Conservation (phyloP, 2,113 vertebrate genomes). For the Platysternon megacephalum region DNA sequence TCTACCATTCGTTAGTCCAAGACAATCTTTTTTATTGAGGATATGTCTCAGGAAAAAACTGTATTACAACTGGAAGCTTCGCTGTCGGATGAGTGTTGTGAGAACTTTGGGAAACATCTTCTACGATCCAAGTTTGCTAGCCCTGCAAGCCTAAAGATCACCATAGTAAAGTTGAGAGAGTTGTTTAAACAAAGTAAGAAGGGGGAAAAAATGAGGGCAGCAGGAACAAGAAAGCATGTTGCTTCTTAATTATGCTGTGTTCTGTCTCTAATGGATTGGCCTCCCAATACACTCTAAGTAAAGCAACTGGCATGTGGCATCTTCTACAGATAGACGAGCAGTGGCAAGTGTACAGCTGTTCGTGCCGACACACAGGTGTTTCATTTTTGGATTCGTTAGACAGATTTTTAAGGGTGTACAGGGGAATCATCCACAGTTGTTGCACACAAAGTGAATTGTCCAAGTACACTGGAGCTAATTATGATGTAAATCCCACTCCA, state of each 20-base stretch:
- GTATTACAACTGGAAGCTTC: constrained; percentile 26
- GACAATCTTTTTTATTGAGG: constrained; percentile 1
- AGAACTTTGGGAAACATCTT: constrained; percentile 40
- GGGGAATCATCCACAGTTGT: constrained; percentile 72
- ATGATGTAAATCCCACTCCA: constrained; percentile 63
- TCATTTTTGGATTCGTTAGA: constrained; percentile 67
- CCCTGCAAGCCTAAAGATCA: constrained; percentile 38
- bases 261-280: constrained; percentile 74
- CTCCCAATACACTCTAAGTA: constrained; percentile 63
- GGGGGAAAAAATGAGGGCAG: constrained; percentile 41
- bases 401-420: constrained; percentile 74
- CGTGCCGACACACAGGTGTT: constrained; percentile 76
- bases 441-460: constrained; percentile 55
- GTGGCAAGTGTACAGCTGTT: constrained; percentile 76
- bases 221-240: constrained; percentile 66
- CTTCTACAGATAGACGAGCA: constrained; percentile 51
- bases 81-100: constrained; percentile 47
- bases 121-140: constrained; percentile 13
- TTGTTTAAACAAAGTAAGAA: constrained; percentile 56
- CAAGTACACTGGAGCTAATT: constrained; percentile 64
- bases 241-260: constrained; percentile 74
- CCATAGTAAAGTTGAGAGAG: constrained; percentile 27
- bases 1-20: constrained; percentile 18
- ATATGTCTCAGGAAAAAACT: constrained; percentile 41
- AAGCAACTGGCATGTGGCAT: constrained; percentile 76